Evolutionary conservation across 2,888 invertebrate genomes (phyloP), one percentile per base, ranked within the genome.

Genomic region (Lomographa bimaculata): DNA sequence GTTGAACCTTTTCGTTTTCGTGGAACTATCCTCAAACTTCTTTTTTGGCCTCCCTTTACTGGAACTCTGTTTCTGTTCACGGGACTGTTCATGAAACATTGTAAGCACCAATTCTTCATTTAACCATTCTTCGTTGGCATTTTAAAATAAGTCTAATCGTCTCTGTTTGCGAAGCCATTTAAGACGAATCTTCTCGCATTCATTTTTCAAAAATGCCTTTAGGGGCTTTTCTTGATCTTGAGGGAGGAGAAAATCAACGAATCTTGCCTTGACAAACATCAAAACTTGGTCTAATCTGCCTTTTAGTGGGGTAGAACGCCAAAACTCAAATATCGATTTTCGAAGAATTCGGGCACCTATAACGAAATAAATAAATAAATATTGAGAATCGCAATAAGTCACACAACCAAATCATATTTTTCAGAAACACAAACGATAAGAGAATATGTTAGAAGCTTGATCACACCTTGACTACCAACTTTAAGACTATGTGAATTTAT

Each of bases 221-320:
- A 36, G 16, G 16, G 14, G 35, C 7, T 14, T 6, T 5, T 42
- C 27, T 16, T 29, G 17, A 8, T 36, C 32, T 30, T 30, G 17
- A 1, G 7, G 20, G 7, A 30, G 5, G 7, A 29, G 10, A 5
- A 20, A 16, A 30, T 11, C 7, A 34, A 6, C 21, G 34, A 44
- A 34, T 11, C 1, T 25, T 24, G 8, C 7, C 34, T 44, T 34
- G 7, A 43, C 38, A 18, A 35, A 39, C 21, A 24, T 32, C 8
- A 45, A 27, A 16, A 45, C 34, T 39, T 35, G n/a, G 25, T 21
- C 23, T 35, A 39, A 34, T 34, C 39, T 20, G 7, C 26, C 30
- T 32, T 45, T 38, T 11, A 32, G 9, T 18, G 44, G 34, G 10
- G 26, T 21, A 23, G 38, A 45, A 30, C 25, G 44, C 44, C 40